Conservation (phyloP, 2,113 vertebrate species). For the Micronisus gabar region DNA sequence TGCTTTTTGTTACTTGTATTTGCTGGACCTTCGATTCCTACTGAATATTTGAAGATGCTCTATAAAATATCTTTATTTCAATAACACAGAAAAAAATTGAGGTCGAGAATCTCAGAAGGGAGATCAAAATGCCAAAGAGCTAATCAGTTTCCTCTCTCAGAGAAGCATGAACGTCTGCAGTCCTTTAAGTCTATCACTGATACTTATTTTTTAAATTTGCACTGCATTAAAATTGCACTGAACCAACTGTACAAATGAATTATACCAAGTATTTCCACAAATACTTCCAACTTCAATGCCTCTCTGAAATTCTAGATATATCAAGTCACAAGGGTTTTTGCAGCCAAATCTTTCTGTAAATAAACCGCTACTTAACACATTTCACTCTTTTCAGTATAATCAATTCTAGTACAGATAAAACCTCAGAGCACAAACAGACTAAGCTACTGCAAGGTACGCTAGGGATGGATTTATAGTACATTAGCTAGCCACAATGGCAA, state of each 20-base stretch:
- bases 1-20: background rate
- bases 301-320: background rate
- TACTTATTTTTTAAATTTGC: background rate
- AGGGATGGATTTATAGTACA: background rate
- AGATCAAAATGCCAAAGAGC: background rate
- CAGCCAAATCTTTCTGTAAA: background rate
- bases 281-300: background rate
- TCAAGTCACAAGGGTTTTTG: background rate
- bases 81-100: background rate
- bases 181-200: background rate
- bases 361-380: background rate
- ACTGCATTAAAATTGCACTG: background rate
- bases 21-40: background rate
- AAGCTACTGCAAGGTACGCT: background rate
- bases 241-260: background rate
- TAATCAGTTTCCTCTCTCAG: background rate
- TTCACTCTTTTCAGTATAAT: background rate
- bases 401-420: background rate
- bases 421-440: background rate
- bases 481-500: rapidly evolving
- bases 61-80: background rate
- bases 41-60: background rate
- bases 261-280: background rate
- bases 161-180: background rate
- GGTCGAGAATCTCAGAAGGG: background rate